Base-by-base conservation (phyloP, 2,113 vertebrate species). In the Electrona antarctica region DNA sequence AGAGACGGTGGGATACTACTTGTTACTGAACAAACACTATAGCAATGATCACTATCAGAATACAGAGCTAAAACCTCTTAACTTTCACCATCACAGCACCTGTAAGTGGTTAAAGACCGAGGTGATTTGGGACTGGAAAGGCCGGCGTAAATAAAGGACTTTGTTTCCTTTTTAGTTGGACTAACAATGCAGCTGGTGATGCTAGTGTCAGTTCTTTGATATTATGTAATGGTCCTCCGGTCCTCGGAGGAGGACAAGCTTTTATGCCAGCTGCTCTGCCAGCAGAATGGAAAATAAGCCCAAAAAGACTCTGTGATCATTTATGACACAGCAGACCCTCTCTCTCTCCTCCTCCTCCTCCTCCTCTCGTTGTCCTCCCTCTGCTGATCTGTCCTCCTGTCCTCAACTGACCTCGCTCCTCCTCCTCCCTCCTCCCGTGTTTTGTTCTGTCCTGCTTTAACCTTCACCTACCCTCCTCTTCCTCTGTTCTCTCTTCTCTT, bases 231-330 rank as follows among this genome's bases (percentile, higher is more conserved):
- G 21, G 14, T 68, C 51, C 29, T 72, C 50, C 28, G 12, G 33
- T 41, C 33, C 33, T 41, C 33, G 33, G 33, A 41, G 33, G 33
- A 41, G 33, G 33, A 41, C 33, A 41, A 6, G 33, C 33, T 41
- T 41, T 41, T 41, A 47, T 71, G 51, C 65, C 79, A 78, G 73
- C 78, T 77, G 79, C 61, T 79, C 56, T 76, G 71, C 63, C 71
- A 84, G 78, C 73, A 72, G 51, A 67, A 63, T 64, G 75, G 77
- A 77, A 75, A 74, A 80, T 79, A 52, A 85, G 78, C 76, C 68
- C 61, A 79, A 33, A 48, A 48, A 46, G 21, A 74, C 47, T 1
- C 29, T 46, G 21, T 55, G 49, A 59, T 76, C 57, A 29, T 62
- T 54, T 41, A 66, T 33, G 13, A 33, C 10, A 52, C 64, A 33